A percentile compares a stretch with the other conserved stretches of the same genome.
These are phyloP conservation scores for Megaustenia siamemsis DNA, from an alignment of 2,888 invertebrate species.

Conservation along the genomic window DNA sequence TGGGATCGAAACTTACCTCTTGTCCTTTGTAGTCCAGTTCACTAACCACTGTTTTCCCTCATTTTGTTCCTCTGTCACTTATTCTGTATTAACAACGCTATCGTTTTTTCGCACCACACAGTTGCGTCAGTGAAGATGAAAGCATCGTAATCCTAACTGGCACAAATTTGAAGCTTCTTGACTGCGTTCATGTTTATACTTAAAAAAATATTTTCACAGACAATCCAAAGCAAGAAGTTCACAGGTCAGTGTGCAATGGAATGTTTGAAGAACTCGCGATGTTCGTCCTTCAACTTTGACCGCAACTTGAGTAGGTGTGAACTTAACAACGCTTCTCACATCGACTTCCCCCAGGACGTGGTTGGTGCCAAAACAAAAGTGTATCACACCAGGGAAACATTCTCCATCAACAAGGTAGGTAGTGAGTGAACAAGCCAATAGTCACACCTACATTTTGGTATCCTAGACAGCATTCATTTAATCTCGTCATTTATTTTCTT, in stretches of 20 bases:
- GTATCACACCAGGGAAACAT: constrained; percentile 69
- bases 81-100: too few relatives aligned
- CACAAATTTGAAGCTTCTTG: not conserved
- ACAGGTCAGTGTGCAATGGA: constrained; percentile 73
- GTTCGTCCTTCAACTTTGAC: constrained; percentile 72
- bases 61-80: too few relatives aligned
- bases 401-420: constrained; percentile 61
- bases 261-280: constrained; percentile 66
- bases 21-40: too few relatives aligned
- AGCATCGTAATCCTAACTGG: not conserved
- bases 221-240: not conserved
- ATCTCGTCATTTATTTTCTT: too few relatives aligned
- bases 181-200: not conserved
- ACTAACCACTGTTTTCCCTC: too few relatives aligned
- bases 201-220: constrained; percentile 13
- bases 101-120: too few relatives aligned
- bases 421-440: too few relatives aligned
- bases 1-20: too few relatives aligned
- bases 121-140: too few relatives aligned
- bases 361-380: constrained; percentile 54
- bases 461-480: too few relatives aligned
- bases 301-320: constrained; percentile 62
- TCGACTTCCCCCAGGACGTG: constrained; percentile 54
- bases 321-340: constrained; percentile 70
- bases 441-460: too few relatives aligned